Evolutionary conservation across 2,113 vertebrate species (phyloP).

Genomic region (Grus americana): DNA sequence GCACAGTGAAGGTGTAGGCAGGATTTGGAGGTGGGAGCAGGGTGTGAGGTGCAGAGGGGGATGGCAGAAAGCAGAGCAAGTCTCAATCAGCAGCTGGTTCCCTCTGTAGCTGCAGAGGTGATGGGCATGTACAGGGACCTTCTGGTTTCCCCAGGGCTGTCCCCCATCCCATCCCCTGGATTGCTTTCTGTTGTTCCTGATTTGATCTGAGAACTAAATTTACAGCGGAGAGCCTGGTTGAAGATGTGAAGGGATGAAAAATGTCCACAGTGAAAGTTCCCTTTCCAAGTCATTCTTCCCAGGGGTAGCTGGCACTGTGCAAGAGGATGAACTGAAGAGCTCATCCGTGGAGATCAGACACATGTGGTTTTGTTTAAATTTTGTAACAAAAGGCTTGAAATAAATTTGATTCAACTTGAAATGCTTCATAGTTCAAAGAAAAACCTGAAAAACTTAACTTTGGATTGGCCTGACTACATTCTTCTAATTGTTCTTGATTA

Average conservation of each 20-base stretch:
- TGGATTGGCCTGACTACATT: background rate
- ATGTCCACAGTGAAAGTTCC: background rate
- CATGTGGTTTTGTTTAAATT: background rate
- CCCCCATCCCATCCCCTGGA: background rate
- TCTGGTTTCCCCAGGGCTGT: background rate
- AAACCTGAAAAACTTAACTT: background rate
- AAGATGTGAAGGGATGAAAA: background rate
- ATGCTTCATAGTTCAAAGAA: background rate
- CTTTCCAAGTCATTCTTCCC: background rate
- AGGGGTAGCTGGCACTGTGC: background rate
- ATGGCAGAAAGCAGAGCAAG: background rate
- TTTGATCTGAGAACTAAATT: background rate
- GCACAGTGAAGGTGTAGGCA: background rate
- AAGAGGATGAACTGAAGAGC: background rate
- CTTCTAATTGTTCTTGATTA: background rate
- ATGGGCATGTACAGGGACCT: too few relatives aligned
- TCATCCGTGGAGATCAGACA: background rate
- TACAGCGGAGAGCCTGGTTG: background rate
- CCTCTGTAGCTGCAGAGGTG: background rate
- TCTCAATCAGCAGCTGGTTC: background rate
- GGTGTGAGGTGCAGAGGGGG: background rate
- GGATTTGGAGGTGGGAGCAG: background rate
- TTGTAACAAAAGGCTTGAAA: background rate
- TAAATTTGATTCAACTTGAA: background rate
- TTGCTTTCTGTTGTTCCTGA: background rate